phyloP scores from a whole-genome alignment of 35 echinoderm and acorn worm species.

The Eucidaris tribuloides region DNA sequence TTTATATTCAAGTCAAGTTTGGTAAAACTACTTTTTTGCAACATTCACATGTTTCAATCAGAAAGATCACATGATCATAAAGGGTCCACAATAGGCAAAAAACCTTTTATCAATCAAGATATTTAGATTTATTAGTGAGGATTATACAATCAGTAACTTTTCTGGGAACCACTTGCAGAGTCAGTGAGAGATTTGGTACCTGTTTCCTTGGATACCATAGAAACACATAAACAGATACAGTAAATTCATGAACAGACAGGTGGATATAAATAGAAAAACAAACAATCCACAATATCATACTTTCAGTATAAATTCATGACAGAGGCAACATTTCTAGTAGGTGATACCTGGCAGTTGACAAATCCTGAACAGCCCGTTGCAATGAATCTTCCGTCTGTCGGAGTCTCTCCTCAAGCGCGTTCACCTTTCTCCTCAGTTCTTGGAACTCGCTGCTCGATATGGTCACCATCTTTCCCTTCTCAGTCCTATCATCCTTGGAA shows the following conservation, averaged over 20 bases:
- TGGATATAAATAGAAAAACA: not conserved
- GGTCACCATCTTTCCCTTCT: not conserved
- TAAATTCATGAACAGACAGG: not conserved
- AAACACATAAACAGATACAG: not conserved
- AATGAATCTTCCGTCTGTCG: constrained; percentile 65
- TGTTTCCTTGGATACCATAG: not conserved
- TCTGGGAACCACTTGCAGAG: not conserved
- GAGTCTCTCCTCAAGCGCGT: constrained; percentile 63
- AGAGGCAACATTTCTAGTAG: not conserved
- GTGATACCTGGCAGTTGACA: constrained; percentile 62
- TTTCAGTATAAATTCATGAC: not conserved
- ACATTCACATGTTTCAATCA: no score
- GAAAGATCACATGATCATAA: no score
- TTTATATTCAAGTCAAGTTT: no score
- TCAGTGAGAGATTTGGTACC: not conserved
- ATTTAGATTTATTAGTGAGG: no score
- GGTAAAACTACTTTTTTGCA: no score
- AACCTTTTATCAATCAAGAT: no score
- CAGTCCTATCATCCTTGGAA: not conserved
- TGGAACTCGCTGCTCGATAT: constrained; percentile 19
- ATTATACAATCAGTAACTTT: no score
- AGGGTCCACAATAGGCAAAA: no score
- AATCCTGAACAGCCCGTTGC: constrained; percentile 69
- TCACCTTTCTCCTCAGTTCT: constrained; percentile 55
- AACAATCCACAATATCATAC: not conserved